Evolutionary conservation across 2,888 invertebrate genomes (phyloP), one percentile per base, ranked within the genome.

Genomic region (Bembecia ichneumoniformis): DNA sequence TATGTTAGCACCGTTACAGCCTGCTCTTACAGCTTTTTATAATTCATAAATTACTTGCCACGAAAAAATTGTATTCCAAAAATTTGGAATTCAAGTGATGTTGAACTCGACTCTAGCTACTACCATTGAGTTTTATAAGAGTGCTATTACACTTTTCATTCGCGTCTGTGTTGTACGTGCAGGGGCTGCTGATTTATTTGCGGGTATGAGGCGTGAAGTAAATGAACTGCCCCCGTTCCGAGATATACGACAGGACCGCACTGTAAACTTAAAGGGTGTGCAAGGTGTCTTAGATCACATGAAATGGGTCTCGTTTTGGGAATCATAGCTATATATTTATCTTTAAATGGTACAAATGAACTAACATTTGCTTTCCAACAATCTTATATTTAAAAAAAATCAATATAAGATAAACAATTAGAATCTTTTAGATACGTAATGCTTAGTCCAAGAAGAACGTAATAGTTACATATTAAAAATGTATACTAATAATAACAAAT

Each of bases 131-230:
- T 40, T 40, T 40, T 40, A 40, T 40, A 40, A 40, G 40, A 40
- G 44, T 15, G 17, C 44, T 44, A 16, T 44, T 15, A 44, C 16
- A 44, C 44, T 44, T 16, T 15, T 16, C 44, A 44, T 44, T 46
- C 34, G 17, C 46, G n/a, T 46, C 46, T 17, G 68, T 65, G 66
- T 68, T 61, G 66, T 71, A 69, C 68, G 60, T 55, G 66, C 40
- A 40, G 40, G 11, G 11, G 40, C 40, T 40, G 40, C 73, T 84
- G 84, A 87, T 87, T 84, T 87, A 86, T 86, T 79, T 82, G 84
- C 72, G 84, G 82, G 78, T 76, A 79, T 77, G 80, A 77, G 75
- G 78, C 82, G 83, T 84, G 84, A 82, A 84, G 82, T 74, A 75
- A 82, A 84, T 77, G 82, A 77, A 84, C 79, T 77, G 75, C 83